Percentiles rank a stretch among this genome's conserved stretches.
Evolutionary conservation across 2,113 vertebrate genomes (phyloP).

Genomic region (Pachyramphus minor): DNA sequence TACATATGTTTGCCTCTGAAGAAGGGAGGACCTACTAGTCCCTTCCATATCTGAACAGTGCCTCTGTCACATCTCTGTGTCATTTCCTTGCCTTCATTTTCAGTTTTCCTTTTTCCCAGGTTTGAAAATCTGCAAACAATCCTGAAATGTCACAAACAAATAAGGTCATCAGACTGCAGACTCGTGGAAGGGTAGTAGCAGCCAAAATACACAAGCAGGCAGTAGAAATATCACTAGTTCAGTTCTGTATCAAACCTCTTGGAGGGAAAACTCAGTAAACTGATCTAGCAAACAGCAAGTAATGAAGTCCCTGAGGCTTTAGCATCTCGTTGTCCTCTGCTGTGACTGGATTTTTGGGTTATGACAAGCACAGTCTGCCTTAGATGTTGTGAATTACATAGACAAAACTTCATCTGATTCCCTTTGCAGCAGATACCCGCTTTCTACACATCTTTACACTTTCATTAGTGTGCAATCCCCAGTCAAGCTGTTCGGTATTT

Average conservation of each 20-base stretch:
- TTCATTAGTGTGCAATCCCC: not conserved
- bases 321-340: not conserved
- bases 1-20: not conserved
- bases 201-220: slow-evolving; percentile 14
- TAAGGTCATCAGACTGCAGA: not conserved
- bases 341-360: not conserved
- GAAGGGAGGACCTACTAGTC: not conserved
- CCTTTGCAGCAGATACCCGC: not conserved
- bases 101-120: not conserved
- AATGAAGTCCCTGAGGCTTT: not conserved
- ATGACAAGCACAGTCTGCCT: not conserved
- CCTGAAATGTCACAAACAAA: not conserved
- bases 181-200: not conserved
- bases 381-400: not conserved
- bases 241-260: not conserved
- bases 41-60: not conserved
- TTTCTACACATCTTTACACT: not conserved
- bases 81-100: not conserved
- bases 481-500: not conserved
- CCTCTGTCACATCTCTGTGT: not conserved
- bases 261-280: not conserved
- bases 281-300: not conserved
- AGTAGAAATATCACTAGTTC: not conserved
- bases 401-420: not conserved
- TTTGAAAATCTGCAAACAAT: not conserved